Conservation (phyloP, 2,888 invertebrate genomes). For the Drosophila phalerata region DNA sequence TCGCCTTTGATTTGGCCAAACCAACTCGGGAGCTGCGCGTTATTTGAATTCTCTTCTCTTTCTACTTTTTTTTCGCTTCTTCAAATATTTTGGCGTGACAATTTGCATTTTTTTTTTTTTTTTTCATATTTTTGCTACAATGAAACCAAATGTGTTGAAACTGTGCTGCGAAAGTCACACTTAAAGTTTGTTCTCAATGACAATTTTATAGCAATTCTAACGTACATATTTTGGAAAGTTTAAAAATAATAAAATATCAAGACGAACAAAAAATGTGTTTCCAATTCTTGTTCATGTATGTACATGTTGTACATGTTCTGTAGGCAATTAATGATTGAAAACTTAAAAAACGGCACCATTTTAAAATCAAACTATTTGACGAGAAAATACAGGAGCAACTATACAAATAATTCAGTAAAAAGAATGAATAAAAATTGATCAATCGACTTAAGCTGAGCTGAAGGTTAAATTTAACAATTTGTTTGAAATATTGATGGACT, state of each 20-base stretch:
- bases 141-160: conserved; percentile 51
- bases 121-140: conserved; percentile 53
- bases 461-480: background rate
- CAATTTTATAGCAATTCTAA: background rate
- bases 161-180: conserved; percentile 32
- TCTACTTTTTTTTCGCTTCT: conserved; percentile 16
- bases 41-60: conserved; percentile 65
- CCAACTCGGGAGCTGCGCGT: conserved; percentile 39
- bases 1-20: conserved; percentile 68
- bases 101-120: conserved; percentile 67
- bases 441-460: too few relatives aligned
- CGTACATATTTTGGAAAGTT: conserved; percentile 10
- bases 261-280: background rate
- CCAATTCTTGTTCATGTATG: too few relatives aligned
- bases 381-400: too few relatives aligned
- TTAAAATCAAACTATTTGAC: too few relatives aligned
- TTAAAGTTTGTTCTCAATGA: conserved; percentile 4
- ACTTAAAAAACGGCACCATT: too few relatives aligned
- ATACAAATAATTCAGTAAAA: too few relatives aligned
- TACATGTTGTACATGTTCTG: background rate
- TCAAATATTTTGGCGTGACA: conserved; percentile 56
- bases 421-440: too few relatives aligned
- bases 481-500: background rate
- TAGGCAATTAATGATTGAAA: too few relatives aligned
- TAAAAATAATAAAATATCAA: background rate